These are phyloP conservation scores for Jaculus jaculus DNA, from an alignment of 2,113 vertebrate genomes.

Conservation along the genomic window DNA sequence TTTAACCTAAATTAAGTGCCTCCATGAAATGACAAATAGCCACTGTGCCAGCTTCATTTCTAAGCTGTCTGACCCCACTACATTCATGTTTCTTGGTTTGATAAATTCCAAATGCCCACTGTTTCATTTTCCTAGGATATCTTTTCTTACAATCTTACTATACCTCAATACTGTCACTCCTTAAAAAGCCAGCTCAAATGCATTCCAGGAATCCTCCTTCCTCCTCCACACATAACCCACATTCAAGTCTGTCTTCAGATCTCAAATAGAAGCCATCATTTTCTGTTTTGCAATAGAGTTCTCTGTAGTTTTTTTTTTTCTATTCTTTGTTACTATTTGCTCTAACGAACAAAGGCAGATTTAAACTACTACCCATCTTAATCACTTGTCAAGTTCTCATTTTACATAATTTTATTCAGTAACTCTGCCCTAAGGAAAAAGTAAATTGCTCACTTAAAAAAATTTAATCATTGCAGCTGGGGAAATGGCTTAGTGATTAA, in stretches of 20 bases:
- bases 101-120: not conserved
- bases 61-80: not conserved
- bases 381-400: not conserved
- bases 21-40: not conserved
- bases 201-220: not conserved
- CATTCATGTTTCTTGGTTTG: not conserved
- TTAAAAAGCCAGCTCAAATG: not conserved
- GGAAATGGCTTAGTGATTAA: no score
- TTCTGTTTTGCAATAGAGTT: not conserved
- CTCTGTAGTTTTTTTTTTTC: not conserved
- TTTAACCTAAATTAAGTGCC: slow-evolving; percentile 7
- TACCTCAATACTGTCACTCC: not conserved
- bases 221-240: not conserved
- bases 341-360: not conserved
- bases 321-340: slow-evolving; percentile 36
- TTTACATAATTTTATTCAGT: slow-evolving; percentile 7
- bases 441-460: slow-evolving; percentile 16
- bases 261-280: not conserved
- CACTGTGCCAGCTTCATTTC: not conserved
- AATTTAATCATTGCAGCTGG: no score
- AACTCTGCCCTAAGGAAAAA: not conserved
- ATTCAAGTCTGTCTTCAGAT: not conserved
- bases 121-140: not conserved
- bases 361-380: slow-evolving; percentile 9
- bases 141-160: not conserved